Evolutionary conservation across 2,113 vertebrate genomes (phyloP).

Genomic region (Nesoenas mayeri): DNA sequence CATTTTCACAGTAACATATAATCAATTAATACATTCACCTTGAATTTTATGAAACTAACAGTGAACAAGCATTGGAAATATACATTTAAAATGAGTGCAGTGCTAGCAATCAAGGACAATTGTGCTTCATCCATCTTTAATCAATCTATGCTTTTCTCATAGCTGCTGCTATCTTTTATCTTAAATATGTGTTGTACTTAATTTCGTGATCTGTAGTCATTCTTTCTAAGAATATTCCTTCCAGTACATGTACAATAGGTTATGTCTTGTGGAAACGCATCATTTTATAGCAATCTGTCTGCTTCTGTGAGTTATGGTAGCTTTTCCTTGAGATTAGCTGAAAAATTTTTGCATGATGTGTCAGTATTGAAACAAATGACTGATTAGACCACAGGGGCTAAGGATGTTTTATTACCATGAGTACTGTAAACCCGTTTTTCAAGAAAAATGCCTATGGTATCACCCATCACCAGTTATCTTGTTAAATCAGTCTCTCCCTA

Average conservation of each 20-base stretch:
- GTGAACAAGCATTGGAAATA: neutral
- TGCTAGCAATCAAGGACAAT: neutral
- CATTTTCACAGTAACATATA: neutral
- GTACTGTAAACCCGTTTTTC: neutral
- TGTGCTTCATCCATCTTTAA: neutral
- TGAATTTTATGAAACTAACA: neutral
- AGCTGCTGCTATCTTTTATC: neutral
- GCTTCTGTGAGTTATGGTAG: neutral
- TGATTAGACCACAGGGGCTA: neutral
- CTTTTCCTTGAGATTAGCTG: constrained; percentile 23
- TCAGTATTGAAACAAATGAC: constrained; percentile 39
- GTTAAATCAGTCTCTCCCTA: neutral
- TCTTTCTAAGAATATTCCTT: neutral
- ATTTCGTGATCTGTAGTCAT: constrained; percentile 11
- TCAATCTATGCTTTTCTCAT: neutral
- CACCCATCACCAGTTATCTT: neutral
- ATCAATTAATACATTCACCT: neutral
- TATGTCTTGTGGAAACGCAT: constrained; percentile 3
- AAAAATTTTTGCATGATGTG: constrained; percentile 15
- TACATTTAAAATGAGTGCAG: neutral
- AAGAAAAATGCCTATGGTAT: neutral
- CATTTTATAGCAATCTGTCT: constrained; percentile 20
- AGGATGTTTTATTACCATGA: neutral
- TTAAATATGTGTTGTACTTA: neutral
- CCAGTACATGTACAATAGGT: neutral